Conservation (phyloP, 2,113 vertebrate species). For the Alosa alosa region DNA sequence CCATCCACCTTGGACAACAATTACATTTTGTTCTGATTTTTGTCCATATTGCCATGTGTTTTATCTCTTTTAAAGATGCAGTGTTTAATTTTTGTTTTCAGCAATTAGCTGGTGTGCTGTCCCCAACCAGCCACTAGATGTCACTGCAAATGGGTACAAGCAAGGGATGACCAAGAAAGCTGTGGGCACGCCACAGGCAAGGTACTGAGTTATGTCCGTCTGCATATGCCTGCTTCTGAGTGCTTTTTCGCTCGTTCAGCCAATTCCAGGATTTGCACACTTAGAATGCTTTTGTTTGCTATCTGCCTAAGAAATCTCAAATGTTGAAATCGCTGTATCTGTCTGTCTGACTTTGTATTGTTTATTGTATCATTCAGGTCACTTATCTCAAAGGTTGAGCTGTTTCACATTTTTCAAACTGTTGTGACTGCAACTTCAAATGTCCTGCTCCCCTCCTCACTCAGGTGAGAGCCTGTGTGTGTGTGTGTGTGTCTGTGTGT, state of each 20-base stretch:
- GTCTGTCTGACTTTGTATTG: not conserved
- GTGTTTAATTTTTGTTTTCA: conserved; percentile 50
- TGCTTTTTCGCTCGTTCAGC: not conserved
- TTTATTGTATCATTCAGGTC: conserved; percentile 69
- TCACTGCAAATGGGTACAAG: conserved; percentile 89
- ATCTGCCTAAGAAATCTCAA: not conserved
- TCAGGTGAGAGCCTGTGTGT: conserved; percentile 73
- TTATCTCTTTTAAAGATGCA: no score
- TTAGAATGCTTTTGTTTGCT: not conserved
- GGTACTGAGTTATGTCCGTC: conserved; percentile 63
- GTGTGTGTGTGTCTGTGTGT: not conserved
- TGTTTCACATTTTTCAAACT: conserved; percentile 83
- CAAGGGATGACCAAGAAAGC: conserved; percentile 88
- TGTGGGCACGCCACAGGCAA: conserved; percentile 74
- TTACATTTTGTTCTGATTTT: not conserved
- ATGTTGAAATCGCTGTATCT: not conserved
- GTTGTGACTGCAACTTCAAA: conserved; percentile 72
- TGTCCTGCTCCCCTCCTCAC: conserved; percentile 74
- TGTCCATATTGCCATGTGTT: no score
- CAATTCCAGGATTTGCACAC: not conserved
- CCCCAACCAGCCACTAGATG: conserved; percentile 82
- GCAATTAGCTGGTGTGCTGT: conserved; percentile 94
- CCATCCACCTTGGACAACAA: no score
- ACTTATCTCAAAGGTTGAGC: conserved; percentile 85
- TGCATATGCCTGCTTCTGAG: not conserved